Evolutionary conservation across 2,113 vertebrate genomes (phyloP).

Genomic region (Petrocephalus zakoni): DNA sequence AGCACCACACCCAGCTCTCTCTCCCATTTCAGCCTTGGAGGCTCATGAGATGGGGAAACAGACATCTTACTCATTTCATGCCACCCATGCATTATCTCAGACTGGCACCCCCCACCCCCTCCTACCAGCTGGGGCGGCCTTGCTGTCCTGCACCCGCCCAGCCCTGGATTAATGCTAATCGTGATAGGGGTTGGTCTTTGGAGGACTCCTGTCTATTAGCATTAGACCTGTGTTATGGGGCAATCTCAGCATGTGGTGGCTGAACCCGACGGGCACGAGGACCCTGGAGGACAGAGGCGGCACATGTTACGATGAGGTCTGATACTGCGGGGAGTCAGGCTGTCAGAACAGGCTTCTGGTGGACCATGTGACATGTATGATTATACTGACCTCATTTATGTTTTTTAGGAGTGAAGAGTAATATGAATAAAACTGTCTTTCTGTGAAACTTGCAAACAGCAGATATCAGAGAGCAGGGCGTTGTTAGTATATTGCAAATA

Average conservation of each 20-base stretch:
- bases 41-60: neutral
- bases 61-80: neutral
- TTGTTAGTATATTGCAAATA: neutral
- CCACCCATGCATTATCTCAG: neutral
- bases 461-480: no score
- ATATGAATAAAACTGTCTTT: neutral
- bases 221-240: constrained; percentile 59
- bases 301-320: neutral
- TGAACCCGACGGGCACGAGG: neutral
- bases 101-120: neutral
- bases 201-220: constrained; percentile 67
- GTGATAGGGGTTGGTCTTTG: constrained; percentile 69
- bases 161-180: constrained; percentile 72
- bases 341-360: neutral
- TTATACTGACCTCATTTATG: neutral
- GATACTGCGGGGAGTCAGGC: neutral
- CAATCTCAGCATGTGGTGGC: neutral
- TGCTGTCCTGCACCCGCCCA: neutral
- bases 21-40: neutral
- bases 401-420: neutral
- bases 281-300: neutral
- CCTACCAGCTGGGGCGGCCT: no score
- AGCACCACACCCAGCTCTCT: neutral
- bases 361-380: neutral
- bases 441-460: neutral